phyloP scores from a whole-genome alignment of 2,888 invertebrate species.

The Xanthia icteritia region DNA sequence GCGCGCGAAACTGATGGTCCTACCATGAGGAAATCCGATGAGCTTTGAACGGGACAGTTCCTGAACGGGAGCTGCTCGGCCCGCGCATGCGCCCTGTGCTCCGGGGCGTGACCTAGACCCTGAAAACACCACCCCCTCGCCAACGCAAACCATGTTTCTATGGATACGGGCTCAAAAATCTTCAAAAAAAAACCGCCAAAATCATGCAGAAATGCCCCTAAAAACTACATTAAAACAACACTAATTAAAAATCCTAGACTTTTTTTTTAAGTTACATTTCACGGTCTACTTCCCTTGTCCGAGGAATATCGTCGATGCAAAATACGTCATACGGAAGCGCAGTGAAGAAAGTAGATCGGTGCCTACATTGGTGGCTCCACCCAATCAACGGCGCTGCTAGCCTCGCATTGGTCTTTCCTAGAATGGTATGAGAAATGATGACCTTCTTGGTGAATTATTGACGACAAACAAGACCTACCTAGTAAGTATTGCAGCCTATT shows the following conservation, averaged over 20 bases:
- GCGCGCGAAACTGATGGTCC: slow-evolving; percentile 62
- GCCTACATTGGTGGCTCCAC: slow-evolving; percentile 81
- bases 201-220: slow-evolving; percentile 26
- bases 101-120: slow-evolving; percentile 91
- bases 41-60: slow-evolving; percentile 77
- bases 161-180: slow-evolving; percentile 78
- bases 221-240: slow-evolving; percentile 1
- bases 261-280: neutral
- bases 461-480: slow-evolving; percentile 74
- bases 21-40: slow-evolving; percentile 79
- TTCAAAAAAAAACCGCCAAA: slow-evolving; percentile 67
- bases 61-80: slow-evolving; percentile 72
- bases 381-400: slow-evolving; percentile 76
- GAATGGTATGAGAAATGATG: slow-evolving; percentile 80
- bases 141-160: slow-evolving; percentile 83
- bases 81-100: slow-evolving; percentile 83
- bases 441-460: slow-evolving; percentile 77
- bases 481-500: slow-evolving; percentile 57
- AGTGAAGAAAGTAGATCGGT: slow-evolving; percentile 72
- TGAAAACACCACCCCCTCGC: slow-evolving; percentile 87
- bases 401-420: slow-evolving; percentile 81
- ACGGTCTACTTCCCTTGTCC: slow-evolving; percentile 6
- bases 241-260: neutral
- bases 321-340: slow-evolving; percentile 74
- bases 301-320: slow-evolving; percentile 49